Evolutionary conservation across 2,113 vertebrate species (phyloP).

Genomic region (Butastur rufipennis): DNA sequence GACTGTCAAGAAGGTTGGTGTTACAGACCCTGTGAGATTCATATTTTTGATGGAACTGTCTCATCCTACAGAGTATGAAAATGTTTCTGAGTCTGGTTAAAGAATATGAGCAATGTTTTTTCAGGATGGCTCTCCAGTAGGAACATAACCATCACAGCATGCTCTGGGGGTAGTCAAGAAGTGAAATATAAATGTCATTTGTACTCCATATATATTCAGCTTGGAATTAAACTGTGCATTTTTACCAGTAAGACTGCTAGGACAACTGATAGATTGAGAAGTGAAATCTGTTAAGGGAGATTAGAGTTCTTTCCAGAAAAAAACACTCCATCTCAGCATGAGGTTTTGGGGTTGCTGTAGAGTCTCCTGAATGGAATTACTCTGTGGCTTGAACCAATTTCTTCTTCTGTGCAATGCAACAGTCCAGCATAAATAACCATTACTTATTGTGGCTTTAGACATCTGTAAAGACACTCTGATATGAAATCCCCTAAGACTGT

Average conservation of each 20-base stretch:
- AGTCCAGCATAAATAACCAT: background rate
- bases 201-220: background rate
- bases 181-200: conserved; percentile 23
- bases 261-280: background rate
- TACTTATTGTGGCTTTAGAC: background rate
- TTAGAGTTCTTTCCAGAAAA: background rate
- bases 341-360: background rate
- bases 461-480: background rate
- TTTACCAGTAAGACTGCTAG: background rate
- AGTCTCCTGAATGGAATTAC: background rate
- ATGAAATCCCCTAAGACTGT: background rate
- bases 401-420: background rate
- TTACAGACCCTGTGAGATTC: background rate
- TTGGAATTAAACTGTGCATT: conserved; percentile 10
- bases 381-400: background rate
- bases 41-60: conserved; percentile 13
- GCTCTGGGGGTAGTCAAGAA: conserved; percentile 13
- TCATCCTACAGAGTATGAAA: background rate
- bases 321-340: background rate
- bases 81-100: conserved; percentile 45
- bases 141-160: conserved; percentile 3
- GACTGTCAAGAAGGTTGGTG: background rate
- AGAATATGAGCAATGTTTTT: conserved; percentile 16
- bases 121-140: background rate
- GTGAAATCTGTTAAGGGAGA: background rate